phyloP scores from a whole-genome alignment of 1,140 invertebrate genomes.

The Harpegnathos saltator region DNA sequence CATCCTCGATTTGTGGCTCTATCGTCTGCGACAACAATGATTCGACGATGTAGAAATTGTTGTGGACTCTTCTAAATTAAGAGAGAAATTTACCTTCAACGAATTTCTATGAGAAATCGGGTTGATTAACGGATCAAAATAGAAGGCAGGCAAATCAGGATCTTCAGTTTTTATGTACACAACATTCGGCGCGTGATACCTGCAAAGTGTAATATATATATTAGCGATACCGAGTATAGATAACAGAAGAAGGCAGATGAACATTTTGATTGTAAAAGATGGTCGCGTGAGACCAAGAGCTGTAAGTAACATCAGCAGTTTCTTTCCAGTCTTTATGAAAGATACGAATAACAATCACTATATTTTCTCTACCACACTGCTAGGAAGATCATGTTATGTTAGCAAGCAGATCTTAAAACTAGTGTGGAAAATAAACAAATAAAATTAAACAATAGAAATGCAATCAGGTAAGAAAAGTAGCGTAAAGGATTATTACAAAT shows the following conservation, averaged over 20 bases:
- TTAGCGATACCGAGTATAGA: background rate
- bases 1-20: slow-evolving; percentile 96
- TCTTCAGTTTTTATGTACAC: slow-evolving; percentile 99
- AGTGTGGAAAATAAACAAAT: slow-evolving; percentile 78
- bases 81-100: slow-evolving; percentile 87
- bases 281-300: background rate
- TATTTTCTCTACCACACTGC: slow-evolving; percentile 85
- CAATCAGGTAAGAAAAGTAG: background rate
- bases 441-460: slow-evolving; percentile 58
- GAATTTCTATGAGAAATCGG: slow-evolving; percentile 98
- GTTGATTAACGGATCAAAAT: slow-evolving; percentile 99
- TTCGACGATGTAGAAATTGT: slow-evolving; percentile 36
- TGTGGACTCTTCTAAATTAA: slow-evolving; percentile 5
- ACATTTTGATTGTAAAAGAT: background rate
- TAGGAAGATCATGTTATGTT: slow-evolving; percentile 81
- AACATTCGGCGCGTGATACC: slow-evolving; percentile 99
- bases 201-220: slow-evolving; percentile 82
- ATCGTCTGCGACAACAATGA: slow-evolving; percentile 86
- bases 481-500: slow-evolving; percentile 63
- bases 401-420: slow-evolving; percentile 81
- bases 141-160: slow-evolving; percentile 99
- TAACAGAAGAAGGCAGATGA: background rate
- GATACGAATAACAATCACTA: slow-evolving; percentile 84
- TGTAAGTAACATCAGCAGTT: slow-evolving; percentile 85
- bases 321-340: slow-evolving; percentile 80